These are phyloP conservation scores for Clamator glandarius DNA, from an alignment of 2,797 vertebrate species.

Conservation along the genomic window DNA sequence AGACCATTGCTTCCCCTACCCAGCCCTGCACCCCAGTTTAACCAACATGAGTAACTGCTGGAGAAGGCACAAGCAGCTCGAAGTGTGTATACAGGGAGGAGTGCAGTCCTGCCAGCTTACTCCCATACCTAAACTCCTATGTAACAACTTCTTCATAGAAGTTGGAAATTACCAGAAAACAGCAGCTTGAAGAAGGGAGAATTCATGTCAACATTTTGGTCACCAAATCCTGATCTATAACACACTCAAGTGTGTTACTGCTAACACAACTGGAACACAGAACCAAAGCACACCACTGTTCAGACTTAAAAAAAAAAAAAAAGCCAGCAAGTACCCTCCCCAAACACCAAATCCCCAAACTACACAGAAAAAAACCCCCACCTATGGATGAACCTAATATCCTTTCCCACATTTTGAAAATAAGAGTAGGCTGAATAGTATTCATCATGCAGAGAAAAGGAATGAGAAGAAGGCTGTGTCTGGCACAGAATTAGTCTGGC, in stretches of 20 bases:
- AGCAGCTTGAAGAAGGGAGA: not conserved
- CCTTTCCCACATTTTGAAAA: not conserved
- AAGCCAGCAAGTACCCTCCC: not conserved
- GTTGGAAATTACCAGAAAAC: not conserved
- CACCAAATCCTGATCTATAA: not conserved
- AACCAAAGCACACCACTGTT: not conserved
- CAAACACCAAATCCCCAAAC: not conserved
- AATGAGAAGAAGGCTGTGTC: not conserved
- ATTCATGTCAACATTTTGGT: not conserved
- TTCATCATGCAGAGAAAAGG: not conserved
- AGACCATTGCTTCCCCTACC: not conserved
- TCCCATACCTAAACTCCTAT: constrained; percentile 12
- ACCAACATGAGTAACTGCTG: constrained; percentile 40
- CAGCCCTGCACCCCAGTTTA: constrained; percentile 24
- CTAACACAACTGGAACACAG: not conserved
- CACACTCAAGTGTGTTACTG: not conserved
- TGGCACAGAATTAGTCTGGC: not conserved
- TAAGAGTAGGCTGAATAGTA: not conserved
- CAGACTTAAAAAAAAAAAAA: not conserved
- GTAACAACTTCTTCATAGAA: not conserved
- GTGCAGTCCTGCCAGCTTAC: constrained; percentile 24
- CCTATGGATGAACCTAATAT: not conserved
- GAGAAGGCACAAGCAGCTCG: constrained; percentile 37
- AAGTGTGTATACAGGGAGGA: constrained; percentile 46
- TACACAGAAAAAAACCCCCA: not conserved